Evolutionary conservation across 2,113 vertebrate species (phyloP), one percentile per base, ranked within the genome.

Genomic region (Verasper variegatus): DNA sequence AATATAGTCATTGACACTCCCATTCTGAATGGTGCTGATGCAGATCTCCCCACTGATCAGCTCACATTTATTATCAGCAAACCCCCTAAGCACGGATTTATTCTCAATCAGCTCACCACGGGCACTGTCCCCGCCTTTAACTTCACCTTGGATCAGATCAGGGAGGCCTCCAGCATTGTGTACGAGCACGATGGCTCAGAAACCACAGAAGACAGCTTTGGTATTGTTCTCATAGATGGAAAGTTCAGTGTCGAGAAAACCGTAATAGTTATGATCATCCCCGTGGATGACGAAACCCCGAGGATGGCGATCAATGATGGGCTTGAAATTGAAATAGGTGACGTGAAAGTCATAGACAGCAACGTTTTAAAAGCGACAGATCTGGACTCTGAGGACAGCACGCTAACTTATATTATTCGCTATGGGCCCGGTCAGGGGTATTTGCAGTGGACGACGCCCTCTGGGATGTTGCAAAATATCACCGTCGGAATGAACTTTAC

Each of bases 111-210:
- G 87, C 83, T 96, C 80, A 89, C 94, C 27, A 96, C 95, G 6
- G 96, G 97, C 74, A 96, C 95, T 0, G 82, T 96, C 51, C 81
- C 95, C 6, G 95, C 97, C 0, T 92, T 94, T 68, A 96, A 96
- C 83, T 99, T 99, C 85, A 95, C 94, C 74, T 91, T 98, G 80
- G 95, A 96, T 84, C 95, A 98, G 91, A 97, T 99, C 88, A 91
- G 91, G n/a, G 97, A 97, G 85, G 95, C 95, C 71, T 98, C 97
- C 61, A 96, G 86, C 91, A 96, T 98, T 76, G 95, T 99, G 75
- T 99, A 99, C 0, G 96, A 99, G 70, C 98, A 99, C 0, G 97
- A 98, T 80, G 95, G 97, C 84, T 96, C 97, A 4, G 98, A 99
- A 88, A 97, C 95, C 8, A 96, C 92, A 74, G 94, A 95, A 58